A percentile compares a stretch with the other conserved stretches of the same genome.
phyloP scores from a whole-genome alignment of 2,113 vertebrate genomes.

The Apteryx mantelli region DNA sequence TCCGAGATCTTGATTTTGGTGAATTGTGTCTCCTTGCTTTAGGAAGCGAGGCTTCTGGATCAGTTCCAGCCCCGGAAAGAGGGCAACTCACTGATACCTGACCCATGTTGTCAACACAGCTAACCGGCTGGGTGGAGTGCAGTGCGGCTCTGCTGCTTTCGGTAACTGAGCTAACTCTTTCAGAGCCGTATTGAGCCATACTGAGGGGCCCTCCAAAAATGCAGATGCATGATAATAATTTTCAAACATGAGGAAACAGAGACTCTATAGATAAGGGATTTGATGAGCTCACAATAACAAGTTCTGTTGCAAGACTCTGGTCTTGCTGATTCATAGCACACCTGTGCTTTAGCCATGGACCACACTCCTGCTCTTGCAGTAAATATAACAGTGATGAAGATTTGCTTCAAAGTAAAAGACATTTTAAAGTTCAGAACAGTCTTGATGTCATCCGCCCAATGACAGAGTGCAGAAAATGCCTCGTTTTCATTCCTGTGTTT shows the following conservation, averaged over 20 bases:
- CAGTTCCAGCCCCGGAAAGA: background rate
- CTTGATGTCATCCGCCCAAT: background rate
- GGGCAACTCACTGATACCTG: background rate
- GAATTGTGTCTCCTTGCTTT: background rate
- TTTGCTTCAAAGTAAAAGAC: background rate
- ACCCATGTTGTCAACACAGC: fast-evolving
- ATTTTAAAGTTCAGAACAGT: background rate
- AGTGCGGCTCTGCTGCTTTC: background rate
- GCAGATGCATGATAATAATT: background rate
- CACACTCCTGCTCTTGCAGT: background rate
- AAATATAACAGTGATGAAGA: background rate
- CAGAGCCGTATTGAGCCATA: background rate
- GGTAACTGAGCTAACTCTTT: background rate
- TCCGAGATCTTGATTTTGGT: background rate
- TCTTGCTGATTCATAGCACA: background rate
- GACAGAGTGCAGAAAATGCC: background rate
- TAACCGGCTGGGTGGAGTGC: background rate
- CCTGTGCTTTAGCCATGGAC: background rate
- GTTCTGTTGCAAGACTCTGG: background rate
- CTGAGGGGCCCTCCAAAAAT: background rate
- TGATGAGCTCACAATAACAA: background rate
- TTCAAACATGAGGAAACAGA: background rate
- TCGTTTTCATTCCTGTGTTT: background rate
- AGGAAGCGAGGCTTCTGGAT: background rate
- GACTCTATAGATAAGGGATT: background rate